Conservation (phyloP, 2,888 invertebrate species). For the Meganola albula region DNA sequence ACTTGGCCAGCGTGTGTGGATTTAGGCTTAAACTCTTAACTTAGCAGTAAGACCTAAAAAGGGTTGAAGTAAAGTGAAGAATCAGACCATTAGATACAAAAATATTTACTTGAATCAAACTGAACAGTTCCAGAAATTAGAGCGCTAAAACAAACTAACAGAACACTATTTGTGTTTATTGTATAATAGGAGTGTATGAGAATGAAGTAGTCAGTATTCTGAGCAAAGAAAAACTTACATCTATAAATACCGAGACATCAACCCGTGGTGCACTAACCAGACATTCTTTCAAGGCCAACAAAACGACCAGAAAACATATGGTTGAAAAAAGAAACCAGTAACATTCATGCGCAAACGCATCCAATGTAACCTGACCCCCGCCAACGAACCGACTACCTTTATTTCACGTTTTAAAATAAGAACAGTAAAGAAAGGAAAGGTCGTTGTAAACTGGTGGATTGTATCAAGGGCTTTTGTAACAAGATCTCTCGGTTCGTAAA, state of each 20-base stretch:
- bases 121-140: too few species aligned
- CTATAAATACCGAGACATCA: slow-evolving; percentile 58
- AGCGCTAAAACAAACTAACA: too few species aligned
- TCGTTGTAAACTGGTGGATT: slow-evolving; percentile 39
- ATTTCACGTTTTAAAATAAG: slow-evolving; percentile 45
- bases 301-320: slow-evolving; percentile 72
- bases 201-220: slow-evolving; percentile 18
- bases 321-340: slow-evolving; percentile 62
- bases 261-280: slow-evolving; percentile 58
- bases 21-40: too few species aligned
- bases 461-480: slow-evolving; percentile 34
- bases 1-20: too few species aligned
- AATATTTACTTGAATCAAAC: too few species aligned
- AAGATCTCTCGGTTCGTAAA: slow-evolving; percentile 29
- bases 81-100: too few species aligned
- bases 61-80: too few species aligned
- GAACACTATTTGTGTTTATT: too few species aligned
- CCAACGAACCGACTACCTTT: slow-evolving; percentile 46
- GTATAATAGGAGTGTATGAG: too few species aligned
- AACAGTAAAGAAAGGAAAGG: slow-evolving; percentile 34
- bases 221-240: slow-evolving; percentile 35
- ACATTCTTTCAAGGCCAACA: slow-evolving; percentile 70
- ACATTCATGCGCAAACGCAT: slow-evolving; percentile 33
- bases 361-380: slow-evolving; percentile 45
- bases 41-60: too few species aligned